Percentiles rank a stretch among this genome's conserved stretches.
Conservation (phyloP, 2,888 invertebrate species). For the Tribolium freemani region DNA sequence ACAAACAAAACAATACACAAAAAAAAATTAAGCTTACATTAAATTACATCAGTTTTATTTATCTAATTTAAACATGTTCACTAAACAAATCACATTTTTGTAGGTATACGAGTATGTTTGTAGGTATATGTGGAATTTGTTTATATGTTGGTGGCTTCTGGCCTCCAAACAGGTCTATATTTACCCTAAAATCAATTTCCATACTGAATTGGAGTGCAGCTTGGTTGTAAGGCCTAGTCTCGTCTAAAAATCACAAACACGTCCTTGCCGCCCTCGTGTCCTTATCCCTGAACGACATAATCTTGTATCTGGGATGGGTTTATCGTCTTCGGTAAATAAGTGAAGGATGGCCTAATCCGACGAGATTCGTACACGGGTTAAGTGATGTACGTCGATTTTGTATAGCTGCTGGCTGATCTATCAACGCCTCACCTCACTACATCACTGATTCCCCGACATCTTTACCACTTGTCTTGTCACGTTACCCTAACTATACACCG, state of each 20-base stretch:
- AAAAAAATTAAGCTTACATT: no score
- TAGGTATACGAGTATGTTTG: no score
- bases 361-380: constrained; percentile 56
- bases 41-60: no score
- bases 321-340: constrained; percentile 56
- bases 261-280: constrained; percentile 15
- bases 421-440: constrained; percentile 59
- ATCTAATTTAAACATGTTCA: no score
- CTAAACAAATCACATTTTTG: no score
- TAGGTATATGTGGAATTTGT: no score
- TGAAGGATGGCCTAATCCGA: constrained; percentile 58
- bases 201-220: constrained; percentile 9
- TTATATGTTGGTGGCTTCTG: no score
- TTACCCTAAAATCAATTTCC: not conserved
- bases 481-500: constrained; percentile 50
- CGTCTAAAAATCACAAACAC: constrained; percentile 14
- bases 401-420: constrained; percentile 58
- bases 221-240: not conserved
- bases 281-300: constrained; percentile 44
- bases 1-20: not conserved
- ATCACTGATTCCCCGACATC: constrained; percentile 58
- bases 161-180: not conserved
- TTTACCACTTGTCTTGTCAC: constrained; percentile 61
- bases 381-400: constrained; percentile 56
- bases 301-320: constrained; percentile 54